A percentile compares a stretch with the other conserved stretches of the same genome.
phyloP scores from a whole-genome alignment of 2,888 invertebrate species.

The Andricus quercusramuli region DNA sequence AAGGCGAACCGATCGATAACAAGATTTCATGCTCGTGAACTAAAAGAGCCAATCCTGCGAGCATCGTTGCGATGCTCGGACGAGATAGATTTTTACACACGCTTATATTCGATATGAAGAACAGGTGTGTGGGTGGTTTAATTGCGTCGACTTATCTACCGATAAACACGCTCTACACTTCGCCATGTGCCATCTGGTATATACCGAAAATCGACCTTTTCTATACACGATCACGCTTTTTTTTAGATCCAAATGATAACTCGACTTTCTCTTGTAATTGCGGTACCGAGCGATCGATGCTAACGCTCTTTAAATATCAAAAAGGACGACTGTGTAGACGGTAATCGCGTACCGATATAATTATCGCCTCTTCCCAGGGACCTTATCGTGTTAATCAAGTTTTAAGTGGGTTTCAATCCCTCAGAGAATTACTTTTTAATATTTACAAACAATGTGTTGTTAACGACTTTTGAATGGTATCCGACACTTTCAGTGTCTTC shows the following conservation, averaged over 20 bases:
- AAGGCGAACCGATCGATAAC: constrained; percentile 35
- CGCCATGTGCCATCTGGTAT: constrained; percentile 60
- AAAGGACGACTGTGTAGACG: constrained; percentile 24
- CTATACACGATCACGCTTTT: constrained; percentile 24
- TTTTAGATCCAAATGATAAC: background rate
- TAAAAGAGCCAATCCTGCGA: constrained; percentile 30
- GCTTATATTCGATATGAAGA: background rate
- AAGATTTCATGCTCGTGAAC: constrained; percentile 36
- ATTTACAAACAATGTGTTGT: background rate
- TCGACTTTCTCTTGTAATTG: constrained; percentile 12
- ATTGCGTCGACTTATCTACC: constrained; percentile 68
- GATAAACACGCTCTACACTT: constrained; percentile 61
- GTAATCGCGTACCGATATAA: background rate
- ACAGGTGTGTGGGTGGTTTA: constrained; percentile 50
- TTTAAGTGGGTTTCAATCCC: background rate
- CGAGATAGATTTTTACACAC: constrained; percentile 10
- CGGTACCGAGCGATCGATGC: constrained; percentile 21
- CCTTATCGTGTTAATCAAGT: constrained; percentile 13
- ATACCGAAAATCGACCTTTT: constrained; percentile 36
- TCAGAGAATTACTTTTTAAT: background rate
- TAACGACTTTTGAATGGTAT: background rate
- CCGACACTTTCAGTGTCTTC: background rate
- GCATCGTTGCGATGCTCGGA: constrained; percentile 12
- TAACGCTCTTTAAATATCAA: constrained; percentile 32
- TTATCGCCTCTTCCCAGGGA: background rate